phyloP scores from a whole-genome alignment of 2,113 vertebrate species.

The Tursiops truncatus region DNA sequence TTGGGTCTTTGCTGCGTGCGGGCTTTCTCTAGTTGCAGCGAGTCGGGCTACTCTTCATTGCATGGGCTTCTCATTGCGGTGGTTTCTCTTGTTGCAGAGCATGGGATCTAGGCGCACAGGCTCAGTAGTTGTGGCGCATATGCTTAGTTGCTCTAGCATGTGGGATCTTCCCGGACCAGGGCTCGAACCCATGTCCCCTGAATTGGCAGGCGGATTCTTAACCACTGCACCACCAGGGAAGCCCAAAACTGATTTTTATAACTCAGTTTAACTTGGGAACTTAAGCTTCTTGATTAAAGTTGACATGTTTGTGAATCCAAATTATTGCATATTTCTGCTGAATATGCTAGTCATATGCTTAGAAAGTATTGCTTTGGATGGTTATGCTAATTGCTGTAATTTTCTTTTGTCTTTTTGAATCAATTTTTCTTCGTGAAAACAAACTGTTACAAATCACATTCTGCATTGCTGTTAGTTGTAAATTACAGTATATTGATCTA shows the following conservation, averaged over 20 bases:
- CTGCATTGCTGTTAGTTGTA: not conserved
- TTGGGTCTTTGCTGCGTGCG: too few relatives aligned
- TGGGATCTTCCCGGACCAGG: too few relatives aligned
- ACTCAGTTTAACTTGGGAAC: slow-evolving; percentile 30
- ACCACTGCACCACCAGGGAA: too few relatives aligned
- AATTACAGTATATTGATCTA: slow-evolving; percentile 31
- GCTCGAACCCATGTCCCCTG: too few relatives aligned
- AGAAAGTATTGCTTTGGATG: slow-evolving; percentile 40
- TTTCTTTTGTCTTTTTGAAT: slow-evolving; percentile 47
- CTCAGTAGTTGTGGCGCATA: too few relatives aligned
- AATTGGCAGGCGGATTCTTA: too few relatives aligned
- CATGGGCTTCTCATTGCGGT: too few relatives aligned
- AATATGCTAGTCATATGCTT: not conserved
- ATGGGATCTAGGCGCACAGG: too few relatives aligned
- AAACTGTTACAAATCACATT: slow-evolving; percentile 41
- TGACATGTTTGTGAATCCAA: slow-evolving; percentile 27
- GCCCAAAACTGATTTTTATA: not conserved
- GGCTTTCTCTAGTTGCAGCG: too few relatives aligned
- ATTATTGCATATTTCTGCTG: slow-evolving; percentile 15
- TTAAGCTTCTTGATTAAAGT: not conserved
- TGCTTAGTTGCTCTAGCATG: too few relatives aligned
- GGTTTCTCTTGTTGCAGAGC: too few relatives aligned
- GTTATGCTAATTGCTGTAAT: slow-evolving; percentile 40
- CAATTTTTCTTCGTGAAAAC: slow-evolving; percentile 28
- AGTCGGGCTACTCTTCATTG: too few relatives aligned